These are phyloP conservation scores for Cyprinodon brontotheroides DNA, from an alignment of 2,113 vertebrate species.

Conservation along the genomic window DNA sequence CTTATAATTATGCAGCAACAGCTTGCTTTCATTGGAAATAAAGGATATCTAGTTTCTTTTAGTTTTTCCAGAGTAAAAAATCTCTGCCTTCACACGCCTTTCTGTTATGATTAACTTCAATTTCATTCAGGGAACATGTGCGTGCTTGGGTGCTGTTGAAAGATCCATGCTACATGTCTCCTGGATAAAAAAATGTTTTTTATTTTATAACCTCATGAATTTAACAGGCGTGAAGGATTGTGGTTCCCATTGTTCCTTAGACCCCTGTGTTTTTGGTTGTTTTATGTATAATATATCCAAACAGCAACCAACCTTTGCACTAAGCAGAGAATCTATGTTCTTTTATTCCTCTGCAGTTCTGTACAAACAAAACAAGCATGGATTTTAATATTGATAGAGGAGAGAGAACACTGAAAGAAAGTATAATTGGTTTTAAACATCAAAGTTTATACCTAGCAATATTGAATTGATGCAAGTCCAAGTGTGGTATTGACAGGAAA, in stretches of 20 bases:
- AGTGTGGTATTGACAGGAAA: background rate
- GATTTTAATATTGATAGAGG: background rate
- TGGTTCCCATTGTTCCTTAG: background rate
- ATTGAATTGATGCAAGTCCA: background rate
- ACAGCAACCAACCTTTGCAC: background rate
- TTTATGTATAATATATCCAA: background rate
- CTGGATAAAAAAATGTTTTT: background rate
- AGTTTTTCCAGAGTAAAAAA: background rate
- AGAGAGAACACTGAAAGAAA: background rate
- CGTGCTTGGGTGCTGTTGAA: background rate
- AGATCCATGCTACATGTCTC: background rate
- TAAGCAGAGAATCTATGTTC: background rate
- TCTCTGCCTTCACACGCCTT: background rate
- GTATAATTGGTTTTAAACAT: background rate
- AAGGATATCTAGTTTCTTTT: background rate
- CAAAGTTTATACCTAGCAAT: background rate
- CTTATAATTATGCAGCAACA: too few relatives aligned
- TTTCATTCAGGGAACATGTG: background rate
- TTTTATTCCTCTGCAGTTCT: background rate
- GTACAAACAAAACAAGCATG: background rate
- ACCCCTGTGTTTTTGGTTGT: background rate
- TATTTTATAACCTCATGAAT: background rate
- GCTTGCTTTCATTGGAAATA: background rate
- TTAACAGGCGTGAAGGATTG: background rate
- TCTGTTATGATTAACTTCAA: background rate